Evolutionary conservation across 2,113 vertebrate genomes (phyloP).

Genomic region (Pantherophis guttatus): DNA sequence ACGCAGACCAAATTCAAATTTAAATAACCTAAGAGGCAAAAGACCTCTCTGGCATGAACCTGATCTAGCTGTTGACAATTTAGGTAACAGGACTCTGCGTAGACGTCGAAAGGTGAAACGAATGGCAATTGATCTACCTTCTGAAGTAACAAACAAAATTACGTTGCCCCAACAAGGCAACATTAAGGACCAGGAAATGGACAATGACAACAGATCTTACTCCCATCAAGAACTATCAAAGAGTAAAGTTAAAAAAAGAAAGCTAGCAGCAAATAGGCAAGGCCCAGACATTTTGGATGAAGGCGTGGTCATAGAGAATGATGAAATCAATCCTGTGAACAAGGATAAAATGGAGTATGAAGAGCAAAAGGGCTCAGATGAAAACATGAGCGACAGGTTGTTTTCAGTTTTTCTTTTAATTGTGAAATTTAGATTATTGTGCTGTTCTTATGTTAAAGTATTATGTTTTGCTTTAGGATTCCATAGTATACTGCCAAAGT

Average conservation of each 20-base stretch:
- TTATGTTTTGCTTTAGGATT: background rate
- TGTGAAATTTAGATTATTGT: conserved; percentile 6
- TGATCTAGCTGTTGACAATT: conserved; percentile 76
- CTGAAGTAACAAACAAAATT: conserved; percentile 76
- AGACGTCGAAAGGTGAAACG: conserved; percentile 92
- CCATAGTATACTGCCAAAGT: background rate
- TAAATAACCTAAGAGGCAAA: conserved; percentile 78
- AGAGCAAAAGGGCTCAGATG: conserved; percentile 92
- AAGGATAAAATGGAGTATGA: conserved; percentile 97
- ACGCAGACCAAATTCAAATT: conserved; percentile 74
- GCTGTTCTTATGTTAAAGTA: background rate
- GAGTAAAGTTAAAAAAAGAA: conserved; percentile 90
- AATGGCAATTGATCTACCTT: conserved; percentile 90
- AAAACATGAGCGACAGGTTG: conserved; percentile 99
- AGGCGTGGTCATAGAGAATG: conserved; percentile 76
- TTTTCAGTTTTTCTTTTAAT: conserved; percentile 57
- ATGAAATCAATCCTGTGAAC: conserved; percentile 70
- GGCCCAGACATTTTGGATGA: conserved; percentile 78
- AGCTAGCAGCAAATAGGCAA: conserved; percentile 74
- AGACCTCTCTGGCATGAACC: conserved; percentile 76
- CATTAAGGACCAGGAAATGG: conserved; percentile 75
- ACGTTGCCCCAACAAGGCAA: conserved; percentile 75
- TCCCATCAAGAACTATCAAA: conserved; percentile 75
- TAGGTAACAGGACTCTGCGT: conserved; percentile 84
- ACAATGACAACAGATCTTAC: conserved; percentile 67